phyloP scores from a whole-genome alignment of 37 sponge, comb jelly and placozoan genomes.

The Mnemiopsis leidyi region DNA sequence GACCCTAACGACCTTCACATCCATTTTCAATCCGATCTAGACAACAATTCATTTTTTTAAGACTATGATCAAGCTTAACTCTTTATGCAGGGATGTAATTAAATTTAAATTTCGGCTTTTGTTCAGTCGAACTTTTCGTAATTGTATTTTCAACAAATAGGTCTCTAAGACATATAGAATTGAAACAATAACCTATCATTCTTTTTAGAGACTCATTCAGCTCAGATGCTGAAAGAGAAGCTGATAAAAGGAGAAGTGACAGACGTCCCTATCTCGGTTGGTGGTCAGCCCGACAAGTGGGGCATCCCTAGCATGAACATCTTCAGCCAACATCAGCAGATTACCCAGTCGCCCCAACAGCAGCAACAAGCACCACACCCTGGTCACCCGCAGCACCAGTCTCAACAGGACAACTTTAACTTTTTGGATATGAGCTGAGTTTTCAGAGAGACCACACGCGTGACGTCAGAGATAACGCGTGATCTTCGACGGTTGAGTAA shows the following conservation, averaged over 20 bases:
- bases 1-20: too few relatives aligned
- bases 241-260: constrained; percentile 19
- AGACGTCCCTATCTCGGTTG: not conserved
- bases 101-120: too few relatives aligned
- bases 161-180: too few relatives aligned
- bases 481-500: not conserved
- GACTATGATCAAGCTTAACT: too few relatives aligned
- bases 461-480: constrained; percentile 6
- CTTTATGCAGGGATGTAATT: too few relatives aligned
- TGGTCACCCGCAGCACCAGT: not conserved
- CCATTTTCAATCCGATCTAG: too few relatives aligned
- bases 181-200: not conserved
- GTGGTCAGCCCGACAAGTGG: not conserved
- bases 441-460: not conserved
- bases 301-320: constrained; percentile 25
- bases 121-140: too few relatives aligned
- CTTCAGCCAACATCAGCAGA: constrained; percentile 32
- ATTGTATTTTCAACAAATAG: too few relatives aligned
- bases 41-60: too few relatives aligned
- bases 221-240: constrained; percentile 19
- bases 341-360: not conserved
- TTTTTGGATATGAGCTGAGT: not conserved
- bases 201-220: not conserved
- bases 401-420: not conserved
- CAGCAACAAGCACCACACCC: not conserved